A percentile compares a stretch with the other conserved stretches of the same genome.
Evolutionary conservation across 2,797 vertebrate genomes (phyloP).

Genomic region (Callimico goeldii): DNA sequence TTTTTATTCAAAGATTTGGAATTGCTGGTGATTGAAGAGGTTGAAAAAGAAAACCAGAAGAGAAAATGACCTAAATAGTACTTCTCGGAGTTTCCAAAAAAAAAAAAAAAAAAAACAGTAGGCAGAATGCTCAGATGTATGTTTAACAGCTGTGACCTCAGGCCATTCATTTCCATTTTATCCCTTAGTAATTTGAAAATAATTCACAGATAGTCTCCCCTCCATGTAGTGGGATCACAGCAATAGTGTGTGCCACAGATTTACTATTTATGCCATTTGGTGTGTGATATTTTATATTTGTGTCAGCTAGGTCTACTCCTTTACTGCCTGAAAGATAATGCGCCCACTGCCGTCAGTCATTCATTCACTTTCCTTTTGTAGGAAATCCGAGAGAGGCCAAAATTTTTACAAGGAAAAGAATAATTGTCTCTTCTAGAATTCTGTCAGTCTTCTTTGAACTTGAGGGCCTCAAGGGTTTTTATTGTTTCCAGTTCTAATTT

Average conservation of each 20-base stretch:
- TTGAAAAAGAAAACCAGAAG: constrained; percentile 24
- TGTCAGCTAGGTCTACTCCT: background rate
- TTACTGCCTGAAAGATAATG: background rate
- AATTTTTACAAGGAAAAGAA: background rate
- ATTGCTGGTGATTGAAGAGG: constrained; percentile 32
- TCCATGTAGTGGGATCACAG: background rate
- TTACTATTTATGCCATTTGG: background rate
- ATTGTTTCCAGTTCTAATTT: background rate
- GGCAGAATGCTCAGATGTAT: background rate
- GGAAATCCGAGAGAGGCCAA: constrained; percentile 30
- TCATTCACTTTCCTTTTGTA: constrained; percentile 17
- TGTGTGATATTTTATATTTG: background rate
- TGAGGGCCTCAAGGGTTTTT: background rate
- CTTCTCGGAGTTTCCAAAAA: constrained; percentile 22
- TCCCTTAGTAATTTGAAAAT: constrained; percentile 4
- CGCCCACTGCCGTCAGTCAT: background rate
- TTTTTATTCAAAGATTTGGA: constrained; percentile 14
- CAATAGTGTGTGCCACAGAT: background rate
- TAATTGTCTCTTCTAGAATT: background rate
- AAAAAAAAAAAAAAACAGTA: background rate
- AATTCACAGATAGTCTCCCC: background rate
- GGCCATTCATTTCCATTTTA: background rate
- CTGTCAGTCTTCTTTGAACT: background rate
- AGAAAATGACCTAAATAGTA: background rate
- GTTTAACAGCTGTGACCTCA: background rate